These are phyloP conservation scores for Terrapene triunguis DNA, from an alignment of 2,113 vertebrate species.

Conservation along the genomic window DNA sequence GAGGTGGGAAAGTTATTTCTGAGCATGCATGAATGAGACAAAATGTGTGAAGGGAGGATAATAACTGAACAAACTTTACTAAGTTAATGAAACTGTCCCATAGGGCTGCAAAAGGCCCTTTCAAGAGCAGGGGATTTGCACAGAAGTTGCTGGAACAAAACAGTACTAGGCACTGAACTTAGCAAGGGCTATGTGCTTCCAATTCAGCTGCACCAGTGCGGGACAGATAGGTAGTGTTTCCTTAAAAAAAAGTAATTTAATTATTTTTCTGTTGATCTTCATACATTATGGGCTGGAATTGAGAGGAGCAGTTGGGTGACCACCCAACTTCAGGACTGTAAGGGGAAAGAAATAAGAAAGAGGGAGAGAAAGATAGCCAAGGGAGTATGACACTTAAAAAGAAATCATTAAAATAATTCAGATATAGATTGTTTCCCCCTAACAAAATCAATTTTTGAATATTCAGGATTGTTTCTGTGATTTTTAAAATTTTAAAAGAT, in stretches of 20 bases:
- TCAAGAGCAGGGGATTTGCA: not conserved
- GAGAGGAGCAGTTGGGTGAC: not conserved
- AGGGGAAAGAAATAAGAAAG: not conserved
- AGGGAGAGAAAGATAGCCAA: not conserved
- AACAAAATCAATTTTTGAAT: not conserved
- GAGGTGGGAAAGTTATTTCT: not conserved
- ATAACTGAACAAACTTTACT: not conserved
- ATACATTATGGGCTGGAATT: not conserved
- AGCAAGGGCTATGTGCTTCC: not conserved
- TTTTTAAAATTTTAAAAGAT: not conserved
- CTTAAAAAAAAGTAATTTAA: not conserved
- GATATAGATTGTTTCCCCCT: not conserved
- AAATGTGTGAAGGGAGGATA: not conserved
- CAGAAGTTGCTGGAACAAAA: not conserved
- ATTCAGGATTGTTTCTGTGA: not conserved
- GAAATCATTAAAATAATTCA: not conserved
- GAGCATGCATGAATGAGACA: not conserved
- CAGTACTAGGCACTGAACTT: not conserved
- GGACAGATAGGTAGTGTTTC: not conserved
- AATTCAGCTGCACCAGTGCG: not conserved
- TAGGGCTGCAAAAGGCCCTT: not conserved
- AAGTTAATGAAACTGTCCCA: not conserved
- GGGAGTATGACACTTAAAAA: not conserved
- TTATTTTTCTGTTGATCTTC: not conserved
- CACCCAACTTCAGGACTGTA: not conserved